Evolutionary conservation across 2,797 vertebrate species (phyloP).

Genomic region (Thunnus albacares): DNA sequence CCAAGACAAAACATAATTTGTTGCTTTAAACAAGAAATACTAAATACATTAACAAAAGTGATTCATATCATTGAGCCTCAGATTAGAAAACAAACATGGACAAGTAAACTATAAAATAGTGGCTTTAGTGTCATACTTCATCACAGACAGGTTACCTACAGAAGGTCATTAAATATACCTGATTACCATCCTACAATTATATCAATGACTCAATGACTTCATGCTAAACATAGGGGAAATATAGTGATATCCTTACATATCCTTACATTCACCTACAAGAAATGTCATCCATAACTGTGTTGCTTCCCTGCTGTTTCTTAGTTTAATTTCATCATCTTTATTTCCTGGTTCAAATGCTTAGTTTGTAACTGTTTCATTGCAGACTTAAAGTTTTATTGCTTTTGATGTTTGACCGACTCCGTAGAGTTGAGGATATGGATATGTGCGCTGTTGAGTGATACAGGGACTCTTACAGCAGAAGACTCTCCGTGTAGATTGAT

Average conservation of each 20-base stretch:
- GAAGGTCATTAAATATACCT: not conserved
- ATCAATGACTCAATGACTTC: constrained; percentile 9
- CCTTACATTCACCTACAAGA: not conserved
- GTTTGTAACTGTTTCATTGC: not conserved
- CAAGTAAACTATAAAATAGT: not conserved
- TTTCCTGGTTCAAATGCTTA: not conserved
- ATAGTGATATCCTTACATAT: no score
- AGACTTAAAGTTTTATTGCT: not conserved
- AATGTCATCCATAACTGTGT: not conserved
- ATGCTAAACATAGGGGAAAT: not conserved
- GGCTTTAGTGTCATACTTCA: not conserved
- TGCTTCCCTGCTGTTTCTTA: not conserved
- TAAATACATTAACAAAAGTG: not conserved
- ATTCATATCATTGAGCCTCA: not conserved
- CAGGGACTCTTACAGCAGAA: not conserved
- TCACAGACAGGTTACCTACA: not conserved
- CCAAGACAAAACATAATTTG: not conserved
- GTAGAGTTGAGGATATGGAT: not conserved
- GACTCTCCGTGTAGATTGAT: not conserved
- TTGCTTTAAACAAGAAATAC: constrained; percentile 12
- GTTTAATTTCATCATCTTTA: not conserved
- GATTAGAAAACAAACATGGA: no score
- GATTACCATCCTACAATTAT: not conserved
- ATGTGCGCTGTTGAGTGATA: not conserved
- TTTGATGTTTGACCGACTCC: not conserved